Conservation (phyloP, 2,888 invertebrate species). For the Cyclophora punctaria region DNA sequence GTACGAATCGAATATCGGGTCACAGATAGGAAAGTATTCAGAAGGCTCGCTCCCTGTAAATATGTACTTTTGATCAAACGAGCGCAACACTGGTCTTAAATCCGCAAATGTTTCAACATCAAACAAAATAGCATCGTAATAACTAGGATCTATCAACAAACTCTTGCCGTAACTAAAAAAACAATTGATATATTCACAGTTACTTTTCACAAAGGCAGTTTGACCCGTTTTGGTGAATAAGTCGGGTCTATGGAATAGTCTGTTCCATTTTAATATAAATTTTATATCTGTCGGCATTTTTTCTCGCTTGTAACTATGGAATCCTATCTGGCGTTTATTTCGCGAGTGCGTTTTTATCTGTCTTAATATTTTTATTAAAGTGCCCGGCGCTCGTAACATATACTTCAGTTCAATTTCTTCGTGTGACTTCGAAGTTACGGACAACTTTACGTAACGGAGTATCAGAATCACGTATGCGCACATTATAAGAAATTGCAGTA, state of each 20-base stretch:
- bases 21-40: slow-evolving; percentile 39
- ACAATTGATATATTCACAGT: slow-evolving; percentile 60
- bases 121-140: slow-evolving; percentile 70
- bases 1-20: slow-evolving; percentile 33
- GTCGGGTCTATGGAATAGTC: slow-evolving; percentile 29
- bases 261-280: slow-evolving; percentile 45
- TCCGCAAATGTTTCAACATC: slow-evolving; percentile 60
- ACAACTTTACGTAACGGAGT: slow-evolving; percentile 30
- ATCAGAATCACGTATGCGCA: slow-evolving; percentile 33
- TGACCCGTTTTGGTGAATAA: slow-evolving; percentile 34
- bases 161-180: slow-evolving; percentile 46
- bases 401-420: slow-evolving; percentile 40
- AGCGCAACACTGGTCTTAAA: slow-evolving; percentile 34
- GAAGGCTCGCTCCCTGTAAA: slow-evolving; percentile 54
- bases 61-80: slow-evolving; percentile 60
- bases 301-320: slow-evolving; percentile 23
- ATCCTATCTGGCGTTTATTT: neutral
- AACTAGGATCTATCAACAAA: slow-evolving; percentile 39
- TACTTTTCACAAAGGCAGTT: slow-evolving; percentile 32
- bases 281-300: slow-evolving; percentile 46
- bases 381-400: slow-evolving; percentile 19
- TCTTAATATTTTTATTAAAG: slow-evolving; percentile 24
- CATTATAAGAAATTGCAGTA: slow-evolving; percentile 32
- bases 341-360: slow-evolving; percentile 22
- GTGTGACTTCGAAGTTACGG: slow-evolving; percentile 19